Evolutionary conservation across 2,888 invertebrate genomes (phyloP), one percentile per base, ranked within the genome.

Genomic region (Panopea generosa): DNA sequence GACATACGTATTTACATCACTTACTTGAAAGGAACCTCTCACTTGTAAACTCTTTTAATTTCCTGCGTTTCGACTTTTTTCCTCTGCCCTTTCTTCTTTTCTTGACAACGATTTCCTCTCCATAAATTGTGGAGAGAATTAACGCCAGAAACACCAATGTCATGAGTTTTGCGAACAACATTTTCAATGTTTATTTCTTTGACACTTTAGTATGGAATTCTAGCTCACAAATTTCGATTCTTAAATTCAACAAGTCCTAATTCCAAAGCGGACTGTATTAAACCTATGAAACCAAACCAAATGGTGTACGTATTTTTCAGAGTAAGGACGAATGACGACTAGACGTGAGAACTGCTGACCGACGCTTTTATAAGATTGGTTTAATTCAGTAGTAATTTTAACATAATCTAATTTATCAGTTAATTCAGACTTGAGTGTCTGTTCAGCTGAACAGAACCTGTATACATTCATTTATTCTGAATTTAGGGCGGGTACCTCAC

Each of bases 351-450:
- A 27, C 9, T 38, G 62, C 62, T 62, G 62, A 62, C 62, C 50
- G 18, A 24, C 11, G 38, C 16, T 29, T 62, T 62, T 62, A 29
- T 40, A 29, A 18, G 24, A 16, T 20, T 16, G 9, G n/a, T 22
- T 22, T 22, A 38, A 22, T 18, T 50, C 27, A n/a, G 9, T 1
- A 3, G 24, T 20, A 33, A 24, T 63, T 52, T 33, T 26, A 29
- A 49, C 45, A 53, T 76, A 76, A 76, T 76, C 56, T 60, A 76
- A 76, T 76, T 76, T 70, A 70, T 62, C 38, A 66, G 57, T 55
- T 66, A 70, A 66, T 66, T 70, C 52, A 56, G 33, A 66, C 61
- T 40, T 66, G 61, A 50, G 45, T 26, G 65, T 70, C 76, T 76
- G 76, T 45, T 33, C n/a, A 33, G 33, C 11, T 33, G 11, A 33